Evolutionary conservation across 2,888 invertebrate species (phyloP).

Genomic region (Parelbella ahira): DNA sequence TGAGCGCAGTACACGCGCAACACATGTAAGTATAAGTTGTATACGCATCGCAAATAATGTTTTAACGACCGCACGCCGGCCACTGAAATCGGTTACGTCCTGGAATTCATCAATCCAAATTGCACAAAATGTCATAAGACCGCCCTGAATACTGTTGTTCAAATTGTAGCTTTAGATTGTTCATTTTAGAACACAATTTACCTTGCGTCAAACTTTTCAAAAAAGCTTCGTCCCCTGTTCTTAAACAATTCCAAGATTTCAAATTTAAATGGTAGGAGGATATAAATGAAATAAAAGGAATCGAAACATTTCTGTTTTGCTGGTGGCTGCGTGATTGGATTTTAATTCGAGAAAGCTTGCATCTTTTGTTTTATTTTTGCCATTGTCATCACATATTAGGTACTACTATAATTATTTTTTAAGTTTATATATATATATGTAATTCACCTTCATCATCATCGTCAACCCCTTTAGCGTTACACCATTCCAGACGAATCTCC

Average conservation of each 20-base stretch:
- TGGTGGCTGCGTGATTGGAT: too few relatives aligned
- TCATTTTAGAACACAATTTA: conserved; percentile 38
- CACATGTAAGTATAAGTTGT: conserved; percentile 25
- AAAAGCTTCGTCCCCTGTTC: conserved; percentile 52
- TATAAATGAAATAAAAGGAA: conserved; percentile 32
- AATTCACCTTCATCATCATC: too few relatives aligned
- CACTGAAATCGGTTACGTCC: conserved; percentile 43
- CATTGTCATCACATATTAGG: too few relatives aligned
- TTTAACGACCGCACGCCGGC: conserved; percentile 51
- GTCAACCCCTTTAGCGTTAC: too few relatives aligned
- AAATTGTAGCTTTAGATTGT: conserved; percentile 49
- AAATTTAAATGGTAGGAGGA: conserved; percentile 59
- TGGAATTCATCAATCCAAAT: conserved; percentile 50
- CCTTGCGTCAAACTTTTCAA: conserved; percentile 30
- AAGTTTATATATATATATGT: too few relatives aligned
- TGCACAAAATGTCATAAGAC: conserved; percentile 46
- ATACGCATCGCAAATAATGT: conserved; percentile 47
- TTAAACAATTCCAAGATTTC: conserved; percentile 64
- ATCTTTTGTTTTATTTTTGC: too few relatives aligned
- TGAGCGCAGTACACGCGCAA: conserved; percentile 25
- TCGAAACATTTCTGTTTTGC: conserved; percentile 13
- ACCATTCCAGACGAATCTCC: too few relatives aligned
- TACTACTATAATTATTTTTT: too few relatives aligned
- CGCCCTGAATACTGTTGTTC: conserved; percentile 36
- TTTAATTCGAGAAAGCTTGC: conserved; percentile 24